Conservation (phyloP, 2,888 invertebrate genomes). For the Amiota communis region DNA sequence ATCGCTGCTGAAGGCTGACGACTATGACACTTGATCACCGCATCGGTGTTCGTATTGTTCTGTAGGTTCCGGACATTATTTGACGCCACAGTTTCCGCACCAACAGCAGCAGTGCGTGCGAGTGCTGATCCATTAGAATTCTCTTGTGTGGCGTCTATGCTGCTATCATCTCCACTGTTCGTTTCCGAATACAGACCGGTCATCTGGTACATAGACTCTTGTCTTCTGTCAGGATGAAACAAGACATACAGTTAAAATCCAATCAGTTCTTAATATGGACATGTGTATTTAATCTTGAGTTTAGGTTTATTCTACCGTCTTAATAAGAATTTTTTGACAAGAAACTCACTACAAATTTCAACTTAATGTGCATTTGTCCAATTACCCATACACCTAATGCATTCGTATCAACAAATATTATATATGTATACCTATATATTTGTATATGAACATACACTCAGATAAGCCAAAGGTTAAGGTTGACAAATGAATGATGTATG, state of each 20-base stretch:
- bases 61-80: conserved; percentile 43
- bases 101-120: conserved; percentile 8
- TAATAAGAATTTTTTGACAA: background rate
- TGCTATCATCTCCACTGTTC: conserved; percentile 76
- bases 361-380: no score
- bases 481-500: no score
- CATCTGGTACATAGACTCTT: conserved; percentile 93
- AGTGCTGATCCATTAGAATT: conserved; percentile 61
- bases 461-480: no score
- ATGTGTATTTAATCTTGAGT: no score
- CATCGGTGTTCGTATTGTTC: conserved; percentile 39
- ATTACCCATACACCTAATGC: no score
- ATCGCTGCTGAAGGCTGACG: conserved; percentile 79
- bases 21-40: conserved; percentile 82
- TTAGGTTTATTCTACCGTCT: no score
- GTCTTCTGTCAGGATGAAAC: conserved; percentile 76
- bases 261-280: background rate
- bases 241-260: conserved; percentile 28
- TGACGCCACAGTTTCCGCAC: conserved; percentile 27
- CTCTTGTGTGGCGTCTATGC: conserved; percentile 74
- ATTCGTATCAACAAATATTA: no score
- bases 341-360: conserved; percentile 6
- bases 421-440: no score
- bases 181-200: conserved; percentile 87
- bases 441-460: no score